Evolutionary conservation across 2,113 vertebrate species (phyloP).

Genomic region (Ivindomyrus marchei): DNA sequence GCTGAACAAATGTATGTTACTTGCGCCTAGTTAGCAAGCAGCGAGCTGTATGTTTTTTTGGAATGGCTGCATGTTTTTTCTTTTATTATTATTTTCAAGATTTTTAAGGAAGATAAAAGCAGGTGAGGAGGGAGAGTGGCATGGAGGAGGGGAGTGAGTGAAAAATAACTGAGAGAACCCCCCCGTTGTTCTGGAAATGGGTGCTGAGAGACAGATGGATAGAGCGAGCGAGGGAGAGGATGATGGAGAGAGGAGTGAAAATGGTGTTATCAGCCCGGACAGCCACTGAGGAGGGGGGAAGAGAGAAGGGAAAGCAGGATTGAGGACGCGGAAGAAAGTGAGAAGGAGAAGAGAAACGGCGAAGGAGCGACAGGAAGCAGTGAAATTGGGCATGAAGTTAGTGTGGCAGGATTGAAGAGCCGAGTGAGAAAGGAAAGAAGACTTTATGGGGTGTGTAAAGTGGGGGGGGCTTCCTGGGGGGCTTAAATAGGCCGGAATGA

Average conservation of each 20-base stretch:
- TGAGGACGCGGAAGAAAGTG: background rate
- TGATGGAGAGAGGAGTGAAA: slow-evolving; percentile 29
- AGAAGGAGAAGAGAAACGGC: background rate
- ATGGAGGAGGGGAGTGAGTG: background rate
- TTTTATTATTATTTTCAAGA: background rate
- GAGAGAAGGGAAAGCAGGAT: slow-evolving; percentile 2
- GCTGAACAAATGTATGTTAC: background rate
- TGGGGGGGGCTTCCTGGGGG: background rate
- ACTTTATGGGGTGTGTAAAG: background rate
- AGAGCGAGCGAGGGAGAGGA: slow-evolving; percentile 23
- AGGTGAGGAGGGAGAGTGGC: background rate
- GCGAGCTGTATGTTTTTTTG: background rate
- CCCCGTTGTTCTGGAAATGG: background rate
- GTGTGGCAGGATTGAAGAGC: background rate
- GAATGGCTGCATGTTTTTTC: background rate
- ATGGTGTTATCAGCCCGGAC: slow-evolving; percentile 14
- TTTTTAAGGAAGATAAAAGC: background rate
- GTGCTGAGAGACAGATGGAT: slow-evolving; percentile 30
- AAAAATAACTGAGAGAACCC: background rate
- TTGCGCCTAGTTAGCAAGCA: background rate
- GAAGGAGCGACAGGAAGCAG: background rate
- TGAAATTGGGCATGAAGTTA: background rate
- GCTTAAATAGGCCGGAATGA: background rate
- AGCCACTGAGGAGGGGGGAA: background rate
- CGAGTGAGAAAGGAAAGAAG: background rate